Evolutionary conservation across 2,113 vertebrate genomes (phyloP), one percentile per base, ranked within the genome.

Genomic region (Paralichthys olivaceus): DNA sequence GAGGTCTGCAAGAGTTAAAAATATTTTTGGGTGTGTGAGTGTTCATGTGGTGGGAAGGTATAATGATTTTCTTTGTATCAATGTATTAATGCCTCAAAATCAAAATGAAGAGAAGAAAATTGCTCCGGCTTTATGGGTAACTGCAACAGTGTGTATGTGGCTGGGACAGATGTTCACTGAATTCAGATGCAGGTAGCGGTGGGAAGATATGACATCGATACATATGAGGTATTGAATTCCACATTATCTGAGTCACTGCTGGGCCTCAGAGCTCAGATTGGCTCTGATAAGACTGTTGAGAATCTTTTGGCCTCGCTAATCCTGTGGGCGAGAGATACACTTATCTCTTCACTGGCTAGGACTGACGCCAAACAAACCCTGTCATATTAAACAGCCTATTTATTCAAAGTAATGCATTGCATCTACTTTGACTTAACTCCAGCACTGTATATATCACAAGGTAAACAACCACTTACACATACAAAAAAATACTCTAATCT

Each of bases 51-150:
- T 57, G 45, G 59, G 43, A 74, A 80, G 61, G 69, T 60, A 86
- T 76, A 89, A 87, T 83, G 85, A 74, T 77, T 86, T 87, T 71
- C 84, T 80, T 80, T 85, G 78, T 90, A 81, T 77, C 75, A 54
- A 63, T 79, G 61, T 61, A 54, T 71, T 79, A 19, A 78, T 80
- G 40, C 32, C 49, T 60, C 69, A 43, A 75, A 64, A 83, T 69
- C 62, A 55, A 59, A 75, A 68, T 29, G 57, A 60, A 23, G 47
- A 59, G n/a, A 34, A 65, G 65, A 75, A 86, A 85, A 84, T 29
- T 70, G 86, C 56, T 62, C 54, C 14, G 56, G 69, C 58, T 73
- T 76, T 72, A 64, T 7, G 11, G 56, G 65, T 51, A 81, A 69
- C 37, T 69, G 75, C 66, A 69, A n/a, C 68, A 72, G 66, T 58